These are phyloP conservation scores for Lucilia cuprina DNA, from an alignment of 1,140 invertebrate genomes.

Conservation along the genomic window DNA sequence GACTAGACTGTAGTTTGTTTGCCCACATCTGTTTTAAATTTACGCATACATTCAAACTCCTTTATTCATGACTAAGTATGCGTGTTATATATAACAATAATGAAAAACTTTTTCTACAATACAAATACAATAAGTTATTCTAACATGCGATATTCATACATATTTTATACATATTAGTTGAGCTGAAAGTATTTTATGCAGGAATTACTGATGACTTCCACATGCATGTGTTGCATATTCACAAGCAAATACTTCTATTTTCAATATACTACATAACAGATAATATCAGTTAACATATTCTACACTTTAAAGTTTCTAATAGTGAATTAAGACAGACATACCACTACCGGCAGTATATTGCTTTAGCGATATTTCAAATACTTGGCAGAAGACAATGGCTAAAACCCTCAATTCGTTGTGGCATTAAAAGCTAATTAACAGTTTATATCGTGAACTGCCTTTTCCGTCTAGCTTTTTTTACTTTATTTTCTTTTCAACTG, in stretches of 20 bases:
- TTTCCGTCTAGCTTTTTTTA: neutral
- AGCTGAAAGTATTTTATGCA: too few relatives aligned
- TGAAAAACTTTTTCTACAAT: neutral
- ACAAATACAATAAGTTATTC: too few relatives aligned
- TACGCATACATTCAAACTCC: too few relatives aligned
- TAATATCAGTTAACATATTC: neutral
- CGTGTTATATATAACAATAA: neutral
- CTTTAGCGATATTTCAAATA: neutral
- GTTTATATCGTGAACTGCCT: neutral
- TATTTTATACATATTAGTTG: too few relatives aligned
- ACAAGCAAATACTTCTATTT: neutral
- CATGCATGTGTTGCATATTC: neutral
- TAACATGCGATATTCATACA: neutral
- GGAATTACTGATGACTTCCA: neutral
- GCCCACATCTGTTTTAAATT: too few relatives aligned
- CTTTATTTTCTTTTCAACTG: too few relatives aligned
- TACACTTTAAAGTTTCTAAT: neutral
- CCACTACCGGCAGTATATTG: neutral
- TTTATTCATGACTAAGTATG: too few relatives aligned
- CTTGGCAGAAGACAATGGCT: neutral
- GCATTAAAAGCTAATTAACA: constrained; percentile 30
- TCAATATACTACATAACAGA: neutral
- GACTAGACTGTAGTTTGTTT: too few relatives aligned
- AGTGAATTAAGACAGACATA: too few relatives aligned
- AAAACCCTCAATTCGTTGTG: constrained; percentile 15